Evolutionary conservation across 2,113 vertebrate species (phyloP).

Genomic region (Neogobius melanostomus): DNA sequence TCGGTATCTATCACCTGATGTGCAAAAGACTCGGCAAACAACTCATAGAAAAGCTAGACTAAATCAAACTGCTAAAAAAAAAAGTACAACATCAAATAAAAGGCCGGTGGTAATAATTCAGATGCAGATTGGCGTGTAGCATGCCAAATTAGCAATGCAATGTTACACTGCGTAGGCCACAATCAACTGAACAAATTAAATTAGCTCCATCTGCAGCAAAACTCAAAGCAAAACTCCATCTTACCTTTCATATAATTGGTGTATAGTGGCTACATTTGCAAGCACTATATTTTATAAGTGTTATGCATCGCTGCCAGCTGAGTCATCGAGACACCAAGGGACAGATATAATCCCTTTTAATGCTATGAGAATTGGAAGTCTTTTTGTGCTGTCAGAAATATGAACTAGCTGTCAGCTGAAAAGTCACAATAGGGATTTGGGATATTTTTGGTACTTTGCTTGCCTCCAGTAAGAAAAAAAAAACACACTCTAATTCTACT

Average conservation of each 20-base stretch:
- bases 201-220: not conserved
- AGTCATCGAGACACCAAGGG: constrained; percentile 8
- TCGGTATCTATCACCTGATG: no score
- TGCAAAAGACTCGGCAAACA: no score
- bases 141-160: no score
- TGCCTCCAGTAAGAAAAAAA: constrained; percentile 10
- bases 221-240: not conserved
- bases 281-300: not conserved
- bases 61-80: no score
- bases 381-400: constrained; percentile 9
- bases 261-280: constrained; percentile 10
- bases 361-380: constrained; percentile 13
- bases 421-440: constrained; percentile 22
- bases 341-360: constrained; percentile 27
- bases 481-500: constrained; percentile 6
- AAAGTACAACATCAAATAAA: no score
- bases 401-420: constrained; percentile 22
- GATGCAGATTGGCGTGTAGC: no score
- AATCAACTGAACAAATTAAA: no score
- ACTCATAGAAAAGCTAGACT: no score
- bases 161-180: not conserved
- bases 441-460: constrained; percentile 13
- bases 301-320: constrained; percentile 13
- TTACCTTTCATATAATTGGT: not conserved
- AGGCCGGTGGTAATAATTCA: no score